Conservation (phyloP, 2,113 vertebrate species). For the Sinocyclocheilus anshuiensis region DNA sequence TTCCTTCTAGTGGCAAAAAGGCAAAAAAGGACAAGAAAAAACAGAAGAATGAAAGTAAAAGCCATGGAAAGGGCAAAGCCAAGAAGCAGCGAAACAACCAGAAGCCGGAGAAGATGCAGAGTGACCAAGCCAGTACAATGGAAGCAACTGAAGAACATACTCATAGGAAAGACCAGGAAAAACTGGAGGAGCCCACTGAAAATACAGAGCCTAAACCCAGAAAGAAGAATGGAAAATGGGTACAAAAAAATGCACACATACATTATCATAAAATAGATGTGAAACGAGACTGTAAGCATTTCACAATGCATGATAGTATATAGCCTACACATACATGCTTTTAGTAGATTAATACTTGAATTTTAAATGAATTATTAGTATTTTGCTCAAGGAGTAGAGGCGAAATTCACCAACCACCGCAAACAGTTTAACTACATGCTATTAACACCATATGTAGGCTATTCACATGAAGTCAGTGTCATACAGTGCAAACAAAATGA, state of each 20-base stretch:
- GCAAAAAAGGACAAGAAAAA: conserved; percentile 50
- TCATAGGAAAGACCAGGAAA: conserved; percentile 46
- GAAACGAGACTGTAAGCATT: background rate
- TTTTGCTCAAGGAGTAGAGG: background rate
- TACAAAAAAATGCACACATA: conserved; percentile 49
- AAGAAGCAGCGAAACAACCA: conserved; percentile 69
- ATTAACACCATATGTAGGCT: background rate
- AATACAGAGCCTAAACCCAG: conserved; percentile 64
- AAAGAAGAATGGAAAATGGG: conserved; percentile 74
- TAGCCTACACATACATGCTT: background rate
- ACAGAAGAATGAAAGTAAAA: conserved; percentile 52
- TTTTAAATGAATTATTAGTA: background rate
- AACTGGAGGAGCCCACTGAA: conserved; percentile 42
- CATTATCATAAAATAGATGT: background rate
- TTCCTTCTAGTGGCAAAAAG: conserved; percentile 10
- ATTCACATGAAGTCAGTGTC: background rate
- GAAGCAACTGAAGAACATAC: conserved; percentile 41
- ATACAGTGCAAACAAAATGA: background rate
- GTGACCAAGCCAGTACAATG: conserved; percentile 51
- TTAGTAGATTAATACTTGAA: background rate
- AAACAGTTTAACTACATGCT: background rate
- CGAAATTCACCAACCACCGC: background rate
- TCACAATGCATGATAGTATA: background rate
- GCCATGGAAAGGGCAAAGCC: conserved; percentile 59
- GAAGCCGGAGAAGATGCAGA: conserved; percentile 64